phyloP scores from a whole-genome alignment of 2,113 vertebrate genomes.

The Lepus timidus region DNA sequence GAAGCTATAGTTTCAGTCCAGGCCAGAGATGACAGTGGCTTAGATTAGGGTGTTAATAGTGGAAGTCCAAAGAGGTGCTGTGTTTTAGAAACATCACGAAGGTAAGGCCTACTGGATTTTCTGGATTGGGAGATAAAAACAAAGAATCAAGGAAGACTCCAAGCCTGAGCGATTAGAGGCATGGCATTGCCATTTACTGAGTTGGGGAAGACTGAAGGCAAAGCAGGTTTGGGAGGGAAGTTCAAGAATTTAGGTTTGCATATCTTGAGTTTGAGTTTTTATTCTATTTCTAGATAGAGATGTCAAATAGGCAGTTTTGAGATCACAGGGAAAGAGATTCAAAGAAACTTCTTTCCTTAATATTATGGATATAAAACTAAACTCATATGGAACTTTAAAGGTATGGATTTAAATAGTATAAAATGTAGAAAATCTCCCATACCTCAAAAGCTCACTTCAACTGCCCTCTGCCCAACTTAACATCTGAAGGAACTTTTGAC shows the following conservation, averaged over 20 bases:
- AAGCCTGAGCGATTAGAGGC: constrained; percentile 54
- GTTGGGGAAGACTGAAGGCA: constrained; percentile 7
- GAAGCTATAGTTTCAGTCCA: background rate
- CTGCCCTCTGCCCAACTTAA: constrained; percentile 33
- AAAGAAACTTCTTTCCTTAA: constrained; percentile 56
- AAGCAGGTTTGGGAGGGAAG: constrained; percentile 26
- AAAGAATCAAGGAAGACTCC: background rate
- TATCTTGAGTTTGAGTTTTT: constrained; percentile 16
- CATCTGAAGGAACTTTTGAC: constrained; percentile 40
- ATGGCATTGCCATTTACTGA: constrained; percentile 60
- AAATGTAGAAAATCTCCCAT: constrained; percentile 52
- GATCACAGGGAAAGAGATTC: background rate
- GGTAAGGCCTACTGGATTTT: background rate
- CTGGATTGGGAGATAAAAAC: background rate
- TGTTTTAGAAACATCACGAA: background rate
- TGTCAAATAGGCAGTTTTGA: constrained; percentile 64
- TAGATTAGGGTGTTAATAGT: background rate
- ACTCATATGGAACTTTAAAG: constrained; percentile 24
- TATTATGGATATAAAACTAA: constrained; percentile 17
- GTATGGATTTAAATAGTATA: background rate
- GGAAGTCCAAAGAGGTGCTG: constrained; percentile 25
- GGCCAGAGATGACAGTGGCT: background rate
- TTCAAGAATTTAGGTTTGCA: constrained; percentile 41
- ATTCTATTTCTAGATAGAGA: constrained; percentile 44
- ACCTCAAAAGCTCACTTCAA: constrained; percentile 55